These are phyloP conservation scores for Sebastes flavidus DNA, from an alignment of 2,797 vertebrate genomes.

Conservation along the genomic window DNA sequence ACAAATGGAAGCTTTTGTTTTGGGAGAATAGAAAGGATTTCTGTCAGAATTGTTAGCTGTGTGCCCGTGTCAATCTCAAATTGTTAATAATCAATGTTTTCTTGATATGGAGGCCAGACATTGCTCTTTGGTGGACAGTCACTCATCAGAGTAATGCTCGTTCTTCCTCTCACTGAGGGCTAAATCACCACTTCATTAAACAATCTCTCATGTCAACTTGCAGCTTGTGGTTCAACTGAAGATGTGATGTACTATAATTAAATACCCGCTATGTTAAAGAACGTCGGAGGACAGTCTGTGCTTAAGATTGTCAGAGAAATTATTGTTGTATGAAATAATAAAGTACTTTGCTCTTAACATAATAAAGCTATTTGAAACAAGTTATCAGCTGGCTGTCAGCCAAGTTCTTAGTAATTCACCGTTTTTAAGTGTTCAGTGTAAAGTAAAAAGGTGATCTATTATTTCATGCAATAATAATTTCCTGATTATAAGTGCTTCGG, in stretches of 20 bases:
- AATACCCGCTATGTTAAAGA: slow-evolving; percentile 13
- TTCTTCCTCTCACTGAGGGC: background rate
- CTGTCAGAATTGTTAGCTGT: background rate
- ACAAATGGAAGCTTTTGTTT: background rate
- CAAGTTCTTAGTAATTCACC: background rate
- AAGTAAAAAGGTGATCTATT: background rate
- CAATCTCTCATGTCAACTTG: slow-evolving; percentile 42
- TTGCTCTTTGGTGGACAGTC: background rate
- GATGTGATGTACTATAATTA: slow-evolving; percentile 70
- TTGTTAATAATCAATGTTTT: background rate
- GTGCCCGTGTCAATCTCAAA: background rate
- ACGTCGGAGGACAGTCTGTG: background rate
- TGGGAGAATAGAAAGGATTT: background rate
- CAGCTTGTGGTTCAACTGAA: slow-evolving; percentile 12
- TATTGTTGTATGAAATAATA: background rate
- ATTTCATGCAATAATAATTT: background rate
- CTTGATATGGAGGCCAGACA: background rate
- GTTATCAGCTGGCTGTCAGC: background rate
- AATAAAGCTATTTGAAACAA: background rate
- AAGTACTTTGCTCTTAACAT: background rate
- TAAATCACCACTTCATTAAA: background rate
- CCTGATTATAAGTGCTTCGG: background rate
- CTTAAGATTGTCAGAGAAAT: background rate
- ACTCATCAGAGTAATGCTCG: background rate
- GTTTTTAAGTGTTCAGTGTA: background rate